phyloP scores from a whole-genome alignment of 2,113 vertebrate species.

The Muscicapa adusta region DNA sequence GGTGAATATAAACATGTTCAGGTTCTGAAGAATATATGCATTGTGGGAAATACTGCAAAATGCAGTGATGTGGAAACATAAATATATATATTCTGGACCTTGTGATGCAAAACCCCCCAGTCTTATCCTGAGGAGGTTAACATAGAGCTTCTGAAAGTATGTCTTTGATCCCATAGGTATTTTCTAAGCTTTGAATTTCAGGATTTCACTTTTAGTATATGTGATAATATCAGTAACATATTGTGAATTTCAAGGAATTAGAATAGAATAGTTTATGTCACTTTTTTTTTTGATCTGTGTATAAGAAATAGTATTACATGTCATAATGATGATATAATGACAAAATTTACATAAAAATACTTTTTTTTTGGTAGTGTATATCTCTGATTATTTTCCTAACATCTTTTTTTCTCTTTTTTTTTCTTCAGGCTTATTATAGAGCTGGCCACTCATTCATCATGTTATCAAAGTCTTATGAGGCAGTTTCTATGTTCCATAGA shows the following conservation, averaged over 20 bases:
- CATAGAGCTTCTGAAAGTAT: not conserved
- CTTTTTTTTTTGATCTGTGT: not conserved
- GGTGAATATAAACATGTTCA: not conserved
- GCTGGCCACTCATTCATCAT: slow-evolving; percentile 67
- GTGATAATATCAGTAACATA: not conserved
- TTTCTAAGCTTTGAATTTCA: not conserved
- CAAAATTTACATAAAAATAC: not conserved
- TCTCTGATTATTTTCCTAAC: not conserved
- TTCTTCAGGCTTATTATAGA: slow-evolving; percentile 74
- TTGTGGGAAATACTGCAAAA: not conserved
- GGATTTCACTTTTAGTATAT: not conserved
- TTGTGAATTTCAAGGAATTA: not conserved
- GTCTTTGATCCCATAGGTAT: not conserved
- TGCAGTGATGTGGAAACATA: not conserved
- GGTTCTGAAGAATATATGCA: not conserved
- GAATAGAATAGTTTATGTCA: not conserved
- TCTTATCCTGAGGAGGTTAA: not conserved
- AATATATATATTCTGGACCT: not conserved
- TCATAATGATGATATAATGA: not conserved
- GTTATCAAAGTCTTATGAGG: slow-evolving; percentile 30
- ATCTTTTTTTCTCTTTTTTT: not conserved
- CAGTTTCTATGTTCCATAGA: slow-evolving; percentile 56
- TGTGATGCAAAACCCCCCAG: not conserved
- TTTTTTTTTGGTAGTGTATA: not conserved
- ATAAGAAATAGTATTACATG: not conserved